phyloP scores from a whole-genome alignment of 2,113 vertebrate genomes.

The Hassar affinis region DNA sequence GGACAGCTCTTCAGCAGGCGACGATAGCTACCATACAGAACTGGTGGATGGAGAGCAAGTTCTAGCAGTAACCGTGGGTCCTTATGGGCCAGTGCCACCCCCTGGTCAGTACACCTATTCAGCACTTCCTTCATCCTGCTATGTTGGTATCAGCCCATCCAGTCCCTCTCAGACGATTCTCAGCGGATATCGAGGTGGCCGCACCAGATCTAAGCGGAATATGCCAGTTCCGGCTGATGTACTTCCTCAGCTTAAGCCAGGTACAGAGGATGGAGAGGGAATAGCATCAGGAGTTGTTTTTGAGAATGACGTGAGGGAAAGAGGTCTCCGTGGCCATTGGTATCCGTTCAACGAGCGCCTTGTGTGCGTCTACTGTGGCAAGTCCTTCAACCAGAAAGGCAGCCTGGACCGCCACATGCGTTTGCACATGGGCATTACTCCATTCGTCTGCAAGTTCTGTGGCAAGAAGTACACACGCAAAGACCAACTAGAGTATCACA shows the following conservation, averaged over 20 bases:
- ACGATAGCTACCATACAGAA: slow-evolving; percentile 95
- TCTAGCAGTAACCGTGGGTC: slow-evolving; percentile 89
- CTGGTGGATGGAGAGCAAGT: slow-evolving; percentile 96
- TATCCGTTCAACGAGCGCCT: slow-evolving; percentile 93
- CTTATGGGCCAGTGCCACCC: slow-evolving; percentile 88
- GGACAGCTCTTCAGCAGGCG: slow-evolving; percentile 92
- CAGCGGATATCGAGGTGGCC: slow-evolving; percentile 87
- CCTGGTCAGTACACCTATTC: slow-evolving; percentile 84
- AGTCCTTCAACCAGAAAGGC: slow-evolving; percentile 99
- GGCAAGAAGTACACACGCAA: slow-evolving; percentile 99
- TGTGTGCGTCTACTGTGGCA: slow-evolving; percentile 97
- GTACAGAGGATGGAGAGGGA: slow-evolving; percentile 64
- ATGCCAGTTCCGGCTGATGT: slow-evolving; percentile 63
- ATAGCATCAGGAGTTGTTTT: slow-evolving; percentile 68
- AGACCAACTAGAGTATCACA: slow-evolving; percentile 98
- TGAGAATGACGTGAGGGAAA: slow-evolving; percentile 85
- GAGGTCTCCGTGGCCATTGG: slow-evolving; percentile 88
- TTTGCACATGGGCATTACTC: slow-evolving; percentile 98
- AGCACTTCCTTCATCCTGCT: slow-evolving; percentile 76
- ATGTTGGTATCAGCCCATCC: slow-evolving; percentile 84
- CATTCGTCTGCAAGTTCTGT: slow-evolving; percentile 97
- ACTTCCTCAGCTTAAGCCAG: slow-evolving; percentile 63
- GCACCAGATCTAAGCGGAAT: slow-evolving; percentile 84
- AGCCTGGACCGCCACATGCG: slow-evolving; percentile 98
- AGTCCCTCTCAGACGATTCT: slow-evolving; percentile 92